These are phyloP conservation scores for Leptobrachium ailaonicum DNA, from an alignment of 2,113 vertebrate genomes.

Conservation along the genomic window DNA sequence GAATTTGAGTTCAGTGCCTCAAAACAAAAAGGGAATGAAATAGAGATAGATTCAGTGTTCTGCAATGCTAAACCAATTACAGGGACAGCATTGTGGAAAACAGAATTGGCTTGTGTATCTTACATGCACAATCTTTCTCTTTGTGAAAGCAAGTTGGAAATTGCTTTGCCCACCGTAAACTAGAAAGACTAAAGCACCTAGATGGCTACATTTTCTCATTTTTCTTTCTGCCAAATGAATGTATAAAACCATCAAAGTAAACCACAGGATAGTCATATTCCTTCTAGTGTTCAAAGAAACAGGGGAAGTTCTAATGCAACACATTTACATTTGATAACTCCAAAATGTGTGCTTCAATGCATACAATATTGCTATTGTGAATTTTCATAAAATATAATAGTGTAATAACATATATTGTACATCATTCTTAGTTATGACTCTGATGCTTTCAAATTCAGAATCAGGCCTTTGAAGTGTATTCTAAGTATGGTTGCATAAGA, in stretches of 20 bases:
- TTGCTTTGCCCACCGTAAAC: slow-evolving; percentile 32
- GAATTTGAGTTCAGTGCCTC: background rate
- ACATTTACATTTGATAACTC: slow-evolving; percentile 29
- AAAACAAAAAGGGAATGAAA: slow-evolving; percentile 11
- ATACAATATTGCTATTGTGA: slow-evolving; percentile 30
- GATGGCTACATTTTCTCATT: background rate
- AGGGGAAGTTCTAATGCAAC: slow-evolving; percentile 22
- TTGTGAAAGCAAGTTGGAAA: slow-evolving; percentile 14
- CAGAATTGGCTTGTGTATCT: slow-evolving; percentile 24
- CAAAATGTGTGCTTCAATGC: slow-evolving; percentile 17
- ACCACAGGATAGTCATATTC: slow-evolving; percentile 24
- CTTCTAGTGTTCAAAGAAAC: slow-evolving; percentile 26
- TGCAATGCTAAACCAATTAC: slow-evolving; percentile 39
- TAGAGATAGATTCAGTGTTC: slow-evolving; percentile 12
- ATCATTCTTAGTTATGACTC: slow-evolving; percentile 33
- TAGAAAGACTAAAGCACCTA: slow-evolving; percentile 10
- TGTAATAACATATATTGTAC: slow-evolving; percentile 44
- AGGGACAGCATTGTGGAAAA: slow-evolving; percentile 3
- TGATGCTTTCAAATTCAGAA: slow-evolving; percentile 40
- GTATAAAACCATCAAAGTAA: slow-evolving; percentile 33
- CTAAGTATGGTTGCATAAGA: slow-evolving; percentile 45
- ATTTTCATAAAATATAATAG: slow-evolving; percentile 36
- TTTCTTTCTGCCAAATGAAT: slow-evolving; percentile 34
- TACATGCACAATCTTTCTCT: slow-evolving; percentile 11
- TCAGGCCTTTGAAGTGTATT: slow-evolving; percentile 45